A percentile compares a stretch with the other conserved stretches of the same genome.
Conservation (phyloP, 2,888 invertebrate genomes). For the Himalopsyche tibetana region DNA sequence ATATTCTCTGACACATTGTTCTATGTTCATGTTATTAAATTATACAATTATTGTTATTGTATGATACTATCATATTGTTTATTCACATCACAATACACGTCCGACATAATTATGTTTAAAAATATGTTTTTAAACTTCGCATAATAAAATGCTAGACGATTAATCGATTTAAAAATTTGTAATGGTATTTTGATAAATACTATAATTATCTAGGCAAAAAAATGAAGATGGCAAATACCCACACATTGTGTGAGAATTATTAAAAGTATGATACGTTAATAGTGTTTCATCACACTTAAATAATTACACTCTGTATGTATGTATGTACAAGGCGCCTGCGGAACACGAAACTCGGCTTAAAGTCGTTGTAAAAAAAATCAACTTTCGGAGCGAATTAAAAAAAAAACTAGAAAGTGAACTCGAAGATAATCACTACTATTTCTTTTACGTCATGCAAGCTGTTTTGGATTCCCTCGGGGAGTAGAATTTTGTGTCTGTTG, state of each 20-base stretch:
- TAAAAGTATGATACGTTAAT: slow-evolving; percentile 15
- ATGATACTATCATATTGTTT: too few relatives aligned
- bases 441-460: slow-evolving; percentile 26
- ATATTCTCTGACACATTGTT: too few relatives aligned
- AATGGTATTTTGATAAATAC: slow-evolving; percentile 1
- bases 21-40: too few relatives aligned
- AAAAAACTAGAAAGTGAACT: slow-evolving; percentile 31
- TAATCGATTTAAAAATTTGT: not conserved
- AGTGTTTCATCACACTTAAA: slow-evolving; percentile 27
- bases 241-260: slow-evolving; percentile 12
- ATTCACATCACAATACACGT: too few relatives aligned
- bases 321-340: not conserved
- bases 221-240: slow-evolving; percentile 30
- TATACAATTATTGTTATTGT: too few relatives aligned
- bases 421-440: slow-evolving; percentile 11
- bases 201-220: slow-evolving; percentile 9
- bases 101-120: too few relatives aligned
- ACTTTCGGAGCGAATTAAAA: slow-evolving; percentile 34
- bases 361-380: slow-evolving; percentile 23
- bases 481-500: slow-evolving; percentile 1
- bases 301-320: not conserved
- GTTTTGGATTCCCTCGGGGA: slow-evolving; percentile 16
- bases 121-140: too few relatives aligned
- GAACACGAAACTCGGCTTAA: slow-evolving; percentile 12
- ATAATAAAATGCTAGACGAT: not conserved